Percentiles rank a stretch among this genome's conserved stretches.
Conservation (phyloP, 2,888 invertebrate genomes). For the Drosophila formosana region DNA sequence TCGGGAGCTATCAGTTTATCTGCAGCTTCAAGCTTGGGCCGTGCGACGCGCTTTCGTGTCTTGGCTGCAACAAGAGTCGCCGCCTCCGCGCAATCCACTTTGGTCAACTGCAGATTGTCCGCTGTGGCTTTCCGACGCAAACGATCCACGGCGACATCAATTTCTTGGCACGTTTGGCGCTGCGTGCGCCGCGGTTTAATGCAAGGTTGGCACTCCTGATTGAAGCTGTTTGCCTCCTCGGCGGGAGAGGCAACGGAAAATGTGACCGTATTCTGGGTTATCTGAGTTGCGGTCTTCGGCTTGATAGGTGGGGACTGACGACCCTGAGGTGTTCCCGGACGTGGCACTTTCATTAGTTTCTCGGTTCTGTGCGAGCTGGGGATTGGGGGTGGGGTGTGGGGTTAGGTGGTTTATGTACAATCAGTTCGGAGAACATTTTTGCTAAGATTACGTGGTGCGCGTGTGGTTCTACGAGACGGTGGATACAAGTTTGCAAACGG, state of each 20-base stretch:
- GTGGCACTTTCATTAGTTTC: conserved; percentile 14
- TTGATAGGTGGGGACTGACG: background rate
- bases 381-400: conserved; percentile 19
- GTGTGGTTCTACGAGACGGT: conserved; percentile 49
- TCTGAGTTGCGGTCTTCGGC: conserved; percentile 1
- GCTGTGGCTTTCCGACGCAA: conserved; percentile 33
- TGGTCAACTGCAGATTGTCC: conserved; percentile 43
- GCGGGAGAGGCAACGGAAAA: conserved; percentile 9
- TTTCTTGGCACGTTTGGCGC: conserved; percentile 39
- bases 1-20: conserved; percentile 39
- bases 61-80: conserved; percentile 33
- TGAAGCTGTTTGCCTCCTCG: conserved; percentile 11
- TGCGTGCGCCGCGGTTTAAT: conserved; percentile 21
- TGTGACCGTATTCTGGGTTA: conserved; percentile 39
- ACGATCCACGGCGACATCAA: conserved; percentile 42
- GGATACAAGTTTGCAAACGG: conserved; percentile 30
- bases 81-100: conserved; percentile 54
- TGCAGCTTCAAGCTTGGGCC: conserved; percentile 18
- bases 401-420: conserved; percentile 15
- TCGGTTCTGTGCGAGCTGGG: conserved; percentile 42
- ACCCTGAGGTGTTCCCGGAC: conserved; percentile 22
- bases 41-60: conserved; percentile 7
- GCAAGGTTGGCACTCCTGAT: conserved; percentile 14
- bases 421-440: conserved; percentile 24
- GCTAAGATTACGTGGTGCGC: conserved; percentile 54